phyloP scores from a whole-genome alignment of 2,113 vertebrate genomes.

The Gavialis gangeticus region DNA sequence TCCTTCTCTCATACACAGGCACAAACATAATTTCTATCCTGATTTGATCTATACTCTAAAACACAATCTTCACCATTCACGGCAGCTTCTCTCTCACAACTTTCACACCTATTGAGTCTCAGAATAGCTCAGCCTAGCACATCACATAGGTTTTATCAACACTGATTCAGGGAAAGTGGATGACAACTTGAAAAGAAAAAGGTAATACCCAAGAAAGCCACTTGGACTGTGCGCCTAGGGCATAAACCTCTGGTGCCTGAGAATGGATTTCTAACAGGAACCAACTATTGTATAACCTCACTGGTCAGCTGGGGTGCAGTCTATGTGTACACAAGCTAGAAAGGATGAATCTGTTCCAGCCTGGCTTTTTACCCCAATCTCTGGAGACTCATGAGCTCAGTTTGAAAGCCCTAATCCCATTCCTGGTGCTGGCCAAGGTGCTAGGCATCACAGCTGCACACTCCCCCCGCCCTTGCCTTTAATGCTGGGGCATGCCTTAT shows the following conservation, averaged over 20 bases:
- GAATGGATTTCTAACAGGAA: background rate
- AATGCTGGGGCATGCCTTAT: background rate
- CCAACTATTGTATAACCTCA: background rate
- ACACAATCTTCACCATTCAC: accelerated
- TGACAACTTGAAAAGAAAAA: background rate
- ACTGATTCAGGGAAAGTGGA: background rate
- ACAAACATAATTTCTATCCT: too few relatives aligned
- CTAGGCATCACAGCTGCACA: background rate
- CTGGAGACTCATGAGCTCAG: background rate
- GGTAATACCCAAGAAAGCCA: background rate
- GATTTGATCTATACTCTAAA: too few relatives aligned
- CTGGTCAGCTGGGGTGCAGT: background rate
- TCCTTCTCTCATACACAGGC: background rate
- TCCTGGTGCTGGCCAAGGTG: background rate
- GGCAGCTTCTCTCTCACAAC: background rate
- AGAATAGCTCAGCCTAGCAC: background rate
- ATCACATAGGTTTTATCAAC: background rate
- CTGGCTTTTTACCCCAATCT: background rate
- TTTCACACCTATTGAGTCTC: background rate
- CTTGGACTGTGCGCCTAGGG: background rate
- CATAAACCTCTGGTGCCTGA: background rate
- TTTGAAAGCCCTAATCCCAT: background rate
- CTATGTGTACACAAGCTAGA: background rate
- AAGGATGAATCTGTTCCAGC: accelerated
- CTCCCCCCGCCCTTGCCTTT: background rate